Evolutionary conservation across 2,113 vertebrate species (phyloP).

Genomic region (Solea senegalensis): DNA sequence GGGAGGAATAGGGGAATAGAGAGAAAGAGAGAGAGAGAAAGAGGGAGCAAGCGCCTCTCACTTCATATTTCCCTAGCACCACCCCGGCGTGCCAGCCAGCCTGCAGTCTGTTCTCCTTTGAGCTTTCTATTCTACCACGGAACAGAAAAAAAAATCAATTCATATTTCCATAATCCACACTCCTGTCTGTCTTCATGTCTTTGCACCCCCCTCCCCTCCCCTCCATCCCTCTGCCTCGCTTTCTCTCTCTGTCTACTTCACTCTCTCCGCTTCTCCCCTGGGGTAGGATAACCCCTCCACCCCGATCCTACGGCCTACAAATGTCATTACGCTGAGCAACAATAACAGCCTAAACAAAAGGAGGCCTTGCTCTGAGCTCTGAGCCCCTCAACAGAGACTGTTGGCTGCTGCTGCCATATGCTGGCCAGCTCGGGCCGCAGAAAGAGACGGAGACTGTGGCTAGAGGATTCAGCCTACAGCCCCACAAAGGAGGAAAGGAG

Average conservation of each 20-base stretch:
- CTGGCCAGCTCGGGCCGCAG: constrained; percentile 81
- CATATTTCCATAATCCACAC: constrained; percentile 99
- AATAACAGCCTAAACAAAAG: constrained; percentile 98
- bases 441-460: constrained; percentile 65
- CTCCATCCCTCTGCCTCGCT: constrained; percentile 35
- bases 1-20: constrained; percentile 44
- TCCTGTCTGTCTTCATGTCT: constrained; percentile 87
- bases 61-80: constrained; percentile 88
- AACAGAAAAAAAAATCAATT: constrained; percentile 92
- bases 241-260: constrained; percentile 41
- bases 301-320: constrained; percentile 93
- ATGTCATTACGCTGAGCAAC: constrained; percentile 96
- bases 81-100: constrained; percentile 85
- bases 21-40: constrained; percentile 35
- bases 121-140: constrained; percentile 88
- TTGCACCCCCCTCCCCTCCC: constrained; percentile 44
- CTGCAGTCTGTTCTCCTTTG: constrained; percentile 92
- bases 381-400: constrained; percentile 82
- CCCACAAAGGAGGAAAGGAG: constrained; percentile 82
- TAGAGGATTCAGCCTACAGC: constrained; percentile 75
- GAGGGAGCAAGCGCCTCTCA: constrained; percentile 86
- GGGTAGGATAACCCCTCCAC: constrained; percentile 95
- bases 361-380: constrained; percentile 79
- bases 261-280: constrained; percentile 83
- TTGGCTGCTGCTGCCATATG: constrained; percentile 93